Evolutionary conservation across 1,140 invertebrate genomes (phyloP).

Genomic region (Diorhabda carinulata): DNA sequence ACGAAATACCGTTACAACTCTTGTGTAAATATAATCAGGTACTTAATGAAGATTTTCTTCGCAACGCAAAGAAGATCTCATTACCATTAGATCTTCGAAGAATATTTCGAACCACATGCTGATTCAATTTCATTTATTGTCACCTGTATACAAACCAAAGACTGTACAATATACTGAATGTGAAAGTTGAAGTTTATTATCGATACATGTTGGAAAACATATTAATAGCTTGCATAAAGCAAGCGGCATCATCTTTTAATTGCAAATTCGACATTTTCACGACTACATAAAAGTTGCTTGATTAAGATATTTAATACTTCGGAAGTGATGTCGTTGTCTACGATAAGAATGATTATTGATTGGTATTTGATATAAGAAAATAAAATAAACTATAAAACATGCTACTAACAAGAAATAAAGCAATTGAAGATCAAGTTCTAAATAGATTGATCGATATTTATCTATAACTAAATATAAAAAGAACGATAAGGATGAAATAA

Average conservation of each 20-base stretch:
- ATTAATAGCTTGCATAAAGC: conserved; percentile 16
- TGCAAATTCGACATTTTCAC: conserved; percentile 18
- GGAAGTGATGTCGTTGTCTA: conserved; percentile 1
- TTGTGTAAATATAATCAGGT: no score
- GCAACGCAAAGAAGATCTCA: neutral
- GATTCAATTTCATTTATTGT: neutral
- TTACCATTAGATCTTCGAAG: neutral
- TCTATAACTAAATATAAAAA: neutral
- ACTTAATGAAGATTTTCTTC: no score
- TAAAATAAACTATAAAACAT: neutral
- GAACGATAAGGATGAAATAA: no score
- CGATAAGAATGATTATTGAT: conserved; percentile 12
- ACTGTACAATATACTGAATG: conserved; percentile 1
- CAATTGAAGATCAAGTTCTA: neutral
- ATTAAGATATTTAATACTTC: conserved; percentile 15
- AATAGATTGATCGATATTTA: neutral
- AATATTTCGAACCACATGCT: neutral
- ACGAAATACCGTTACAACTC: no score
- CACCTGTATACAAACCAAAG: neutral
- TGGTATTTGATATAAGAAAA: neutral
- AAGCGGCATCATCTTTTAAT: conserved; percentile 16
- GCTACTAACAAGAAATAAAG: neutral
- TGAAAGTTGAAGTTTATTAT: conserved; percentile 11
- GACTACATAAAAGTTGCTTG: conserved; percentile 12
- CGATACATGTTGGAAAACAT: conserved; percentile 11